These are phyloP conservation scores for Lapara coniferarum DNA, from an alignment of 2,888 invertebrate species.

Conservation along the genomic window DNA sequence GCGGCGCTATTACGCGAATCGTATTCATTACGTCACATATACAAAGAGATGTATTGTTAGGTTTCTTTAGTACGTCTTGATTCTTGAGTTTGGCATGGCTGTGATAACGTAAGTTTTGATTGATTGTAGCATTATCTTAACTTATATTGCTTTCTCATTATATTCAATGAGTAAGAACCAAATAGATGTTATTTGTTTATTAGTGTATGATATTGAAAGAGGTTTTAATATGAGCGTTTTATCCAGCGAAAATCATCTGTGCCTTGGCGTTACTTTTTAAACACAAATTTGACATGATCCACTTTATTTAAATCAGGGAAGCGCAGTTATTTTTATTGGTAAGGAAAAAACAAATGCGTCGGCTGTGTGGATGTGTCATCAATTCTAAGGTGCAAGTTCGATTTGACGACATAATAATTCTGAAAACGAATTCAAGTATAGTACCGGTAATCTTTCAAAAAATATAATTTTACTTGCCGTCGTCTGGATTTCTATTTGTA, in stretches of 20 bases:
- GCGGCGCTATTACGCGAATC: conserved; percentile 13
- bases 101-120: background rate
- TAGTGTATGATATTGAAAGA: too few relatives aligned
- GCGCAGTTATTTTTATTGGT: background rate
- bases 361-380: background rate
- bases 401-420: background rate
- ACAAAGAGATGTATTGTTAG: conserved; percentile 22
- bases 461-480: too few relatives aligned
- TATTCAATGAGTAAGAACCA: too few relatives aligned
- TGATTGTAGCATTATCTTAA: too few relatives aligned
- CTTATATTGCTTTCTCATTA: too few relatives aligned
- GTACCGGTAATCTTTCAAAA: background rate
- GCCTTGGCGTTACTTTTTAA: too few relatives aligned
- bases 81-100: background rate
- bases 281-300: background rate
- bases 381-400: background rate
- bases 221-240: too few relatives aligned
- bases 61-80: background rate
- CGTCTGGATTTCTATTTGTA: too few relatives aligned
- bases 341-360: background rate
- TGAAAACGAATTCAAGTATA: background rate
- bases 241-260: too few relatives aligned
- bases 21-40: conserved; percentile 11
- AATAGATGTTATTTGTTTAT: too few relatives aligned
- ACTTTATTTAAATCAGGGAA: background rate